Base-by-base conservation (phyloP, 2,797 vertebrate species). In the Pipistrellus nathusii region DNA sequence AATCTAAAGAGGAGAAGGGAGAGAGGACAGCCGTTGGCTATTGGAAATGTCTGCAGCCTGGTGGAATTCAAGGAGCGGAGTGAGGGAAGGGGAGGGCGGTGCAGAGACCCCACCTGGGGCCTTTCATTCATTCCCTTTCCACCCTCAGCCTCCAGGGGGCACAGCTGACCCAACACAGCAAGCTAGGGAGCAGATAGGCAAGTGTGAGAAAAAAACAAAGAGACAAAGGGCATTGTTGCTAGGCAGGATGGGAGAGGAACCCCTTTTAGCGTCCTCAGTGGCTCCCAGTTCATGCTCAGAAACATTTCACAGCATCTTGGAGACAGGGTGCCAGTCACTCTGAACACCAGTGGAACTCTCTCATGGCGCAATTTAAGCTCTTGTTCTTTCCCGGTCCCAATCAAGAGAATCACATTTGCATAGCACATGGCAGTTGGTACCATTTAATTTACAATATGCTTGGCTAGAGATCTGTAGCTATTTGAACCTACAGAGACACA, bases 91-190 rank as follows among this genome's bases (percentile, higher is more conserved):
- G 14, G 3, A 12, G 12, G 15, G n/a, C 38, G 20, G 20, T 14
- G 10, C 85, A 53, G 0, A 11, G 27, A 68, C 15, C n/a, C 20
- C 14, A 32, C n/a, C n/a, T 0, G 18, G 6, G n/a, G 53, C 13
- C 44, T 23, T 69, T 23, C 53, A 14, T 48, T 46, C 53, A 30
- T 30, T 84, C 73, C 62, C 18, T 30, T 84, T 35, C 62, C 18
- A 76, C 68, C 76, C 85, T 76, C 46, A 25, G 64, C 90, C 95
- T 96, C 85, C 85, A 96, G 95, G 90, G 76, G 94, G 88, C 93
- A 92, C 27, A 90, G 89, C 69, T 80, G 84, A 69, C 41, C 76
- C 48, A 72, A 69, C 15, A 23, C 57, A 41, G 66, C 17, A 12
- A 15, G 6, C 51, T 15, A 38, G 51, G 64, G 68, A 59, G 20